These are phyloP conservation scores for Benitochromis conjunctus DNA, from an alignment of 2,113 vertebrate species.

Conservation along the genomic window DNA sequence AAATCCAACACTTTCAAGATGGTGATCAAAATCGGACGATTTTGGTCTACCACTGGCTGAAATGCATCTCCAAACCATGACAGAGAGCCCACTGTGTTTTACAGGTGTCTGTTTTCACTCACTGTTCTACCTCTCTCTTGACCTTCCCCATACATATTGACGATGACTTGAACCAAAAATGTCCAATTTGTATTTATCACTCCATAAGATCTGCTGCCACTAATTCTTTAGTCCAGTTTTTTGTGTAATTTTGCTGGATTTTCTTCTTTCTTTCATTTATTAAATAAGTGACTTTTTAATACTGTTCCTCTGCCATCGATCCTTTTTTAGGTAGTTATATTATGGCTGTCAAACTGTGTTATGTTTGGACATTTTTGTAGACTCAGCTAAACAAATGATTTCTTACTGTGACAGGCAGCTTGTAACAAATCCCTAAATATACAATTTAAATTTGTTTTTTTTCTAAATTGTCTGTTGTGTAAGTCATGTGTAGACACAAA, in stretches of 20 bases:
- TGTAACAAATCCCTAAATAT: background rate
- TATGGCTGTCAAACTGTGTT: fast-evolving
- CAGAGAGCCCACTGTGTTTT: background rate
- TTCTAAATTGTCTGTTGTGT: background rate
- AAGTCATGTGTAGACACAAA: background rate
- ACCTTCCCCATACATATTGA: background rate
- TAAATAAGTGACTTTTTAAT: background rate
- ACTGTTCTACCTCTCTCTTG: background rate
- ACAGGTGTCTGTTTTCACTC: background rate
- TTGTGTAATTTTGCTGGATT: background rate
- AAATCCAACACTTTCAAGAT: background rate
- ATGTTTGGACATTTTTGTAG: background rate
- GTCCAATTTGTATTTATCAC: background rate
- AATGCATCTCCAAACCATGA: background rate
- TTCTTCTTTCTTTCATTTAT: fast-evolving
- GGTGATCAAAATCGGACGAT: background rate
- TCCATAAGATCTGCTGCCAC: fast-evolving
- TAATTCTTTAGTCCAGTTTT: fast-evolving
- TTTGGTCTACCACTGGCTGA: background rate
- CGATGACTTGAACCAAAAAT: background rate
- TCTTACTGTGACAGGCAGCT: background rate
- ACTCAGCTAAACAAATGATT: background rate
- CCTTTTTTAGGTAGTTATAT: background rate
- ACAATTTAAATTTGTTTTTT: fast-evolving
- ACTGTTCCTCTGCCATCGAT: background rate